Base-by-base conservation (phyloP, 2,797 vertebrate species). In the Synaphobranchus kaupii region DNA sequence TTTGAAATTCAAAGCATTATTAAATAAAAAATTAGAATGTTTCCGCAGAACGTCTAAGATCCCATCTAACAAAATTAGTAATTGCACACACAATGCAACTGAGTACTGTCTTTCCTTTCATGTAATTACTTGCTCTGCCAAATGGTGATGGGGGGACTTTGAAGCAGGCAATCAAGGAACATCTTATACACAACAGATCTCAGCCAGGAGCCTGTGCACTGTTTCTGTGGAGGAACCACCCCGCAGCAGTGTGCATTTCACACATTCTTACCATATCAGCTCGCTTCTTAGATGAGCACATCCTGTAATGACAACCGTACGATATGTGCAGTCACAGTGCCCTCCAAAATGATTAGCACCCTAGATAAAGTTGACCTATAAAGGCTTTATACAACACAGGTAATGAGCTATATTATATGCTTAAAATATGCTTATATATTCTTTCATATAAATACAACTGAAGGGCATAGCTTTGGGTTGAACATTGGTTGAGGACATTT, bases 151-250 rank as follows among this genome's bases (percentile, higher is more conserved):
- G 60, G 60, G 60, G 60, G 60, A 13, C 28, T 34, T 34, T 31
- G 68, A 71, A 71, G 68, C 68, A 71, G 28, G 68, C 68, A 71
- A 71, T 71, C 68, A 34, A 71, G 68, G 28, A 31, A 71, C 68
- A 34, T 71, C 28, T 10, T 28, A 34, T 4, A 31, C 28, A 71
- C 68, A 31, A 12, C 28, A 71, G 63, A 8, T 9, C 63, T 68
- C 63, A n/a, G 63, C 68, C 68, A 71, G 68, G 68, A 31, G 10
- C 28, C 68, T 71, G 31, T 13, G 68, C 28, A 3, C 28, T 71
- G 68, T 71, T 34, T 71, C 68, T 34, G 9, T 12, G 68, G 68
- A 71, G 28, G 68, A 71, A 71, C 1, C 28, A 15, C 28, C 28
- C 68, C 12, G 28, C 68, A 71, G 68, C 68, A 34, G 68, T 34